phyloP scores from a whole-genome alignment of 2,888 invertebrate genomes.

The Parelbella ahira region DNA sequence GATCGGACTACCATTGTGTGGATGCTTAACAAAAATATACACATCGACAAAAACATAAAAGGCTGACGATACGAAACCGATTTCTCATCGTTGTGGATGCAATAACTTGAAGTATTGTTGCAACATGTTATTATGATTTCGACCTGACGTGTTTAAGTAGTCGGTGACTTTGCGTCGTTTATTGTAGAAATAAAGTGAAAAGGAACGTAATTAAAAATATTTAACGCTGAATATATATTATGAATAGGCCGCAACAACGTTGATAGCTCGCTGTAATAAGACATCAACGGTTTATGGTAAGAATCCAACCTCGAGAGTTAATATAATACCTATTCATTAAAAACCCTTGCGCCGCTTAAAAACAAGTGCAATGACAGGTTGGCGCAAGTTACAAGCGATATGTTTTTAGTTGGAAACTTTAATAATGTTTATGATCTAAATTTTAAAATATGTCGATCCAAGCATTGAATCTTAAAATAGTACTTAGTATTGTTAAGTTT shows the following conservation, averaged over 20 bases:
- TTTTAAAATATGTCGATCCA: too few relatives aligned
- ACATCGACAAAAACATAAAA: constrained; percentile 39
- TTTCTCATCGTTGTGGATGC: constrained; percentile 28
- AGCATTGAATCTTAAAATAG: too few relatives aligned
- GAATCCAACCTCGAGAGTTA: constrained; percentile 59
- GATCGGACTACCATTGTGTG: constrained; percentile 44
- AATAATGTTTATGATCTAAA: too few relatives aligned
- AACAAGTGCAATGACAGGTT: constrained; percentile 43
- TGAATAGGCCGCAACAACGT: constrained; percentile 49
- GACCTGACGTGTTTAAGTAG: constrained; percentile 14
- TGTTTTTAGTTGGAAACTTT: too few relatives aligned
- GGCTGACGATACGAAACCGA: constrained; percentile 28
- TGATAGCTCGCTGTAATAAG: constrained; percentile 63
- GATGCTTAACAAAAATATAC: constrained; percentile 49
- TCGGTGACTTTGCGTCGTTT: constrained; percentile 20
- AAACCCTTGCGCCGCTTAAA: constrained; percentile 66
- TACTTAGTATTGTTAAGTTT: too few relatives aligned
- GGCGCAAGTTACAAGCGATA: constrained; percentile 37
- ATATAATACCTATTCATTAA: constrained; percentile 73
- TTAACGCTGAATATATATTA: constrained; percentile 68
- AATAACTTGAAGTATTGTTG: constrained; percentile 32
- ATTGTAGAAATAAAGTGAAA: constrained; percentile 32
- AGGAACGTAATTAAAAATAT: constrained; percentile 50
- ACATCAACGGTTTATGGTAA: constrained; percentile 67
- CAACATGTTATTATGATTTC: constrained; percentile 19